A percentile compares a stretch with the other conserved stretches of the same genome.
Conservation (phyloP, 2,888 invertebrate species). For the Eupeodes luniger region DNA sequence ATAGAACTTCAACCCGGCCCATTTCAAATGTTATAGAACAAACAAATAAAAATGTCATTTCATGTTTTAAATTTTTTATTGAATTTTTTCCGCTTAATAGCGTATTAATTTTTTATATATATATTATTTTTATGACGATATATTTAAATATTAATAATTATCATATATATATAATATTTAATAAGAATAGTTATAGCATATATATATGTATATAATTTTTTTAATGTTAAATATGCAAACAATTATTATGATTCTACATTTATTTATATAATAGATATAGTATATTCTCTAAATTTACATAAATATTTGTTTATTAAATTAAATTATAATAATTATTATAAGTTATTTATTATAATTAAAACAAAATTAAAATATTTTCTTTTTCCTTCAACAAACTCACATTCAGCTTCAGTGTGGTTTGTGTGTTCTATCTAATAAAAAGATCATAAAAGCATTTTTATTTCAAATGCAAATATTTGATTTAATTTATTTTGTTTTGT, state of each 20-base stretch:
- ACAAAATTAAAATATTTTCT: conserved; percentile 35
- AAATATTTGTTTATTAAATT: conserved; percentile 61
- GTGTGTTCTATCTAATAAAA: conserved; percentile 31
- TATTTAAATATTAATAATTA: conserved; percentile 71
- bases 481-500: neutral
- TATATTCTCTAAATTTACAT: conserved; percentile 70
- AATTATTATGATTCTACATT: conserved; percentile 47
- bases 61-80: conserved; percentile 48
- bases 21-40: too few relatives aligned
- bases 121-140: conserved; percentile 50
- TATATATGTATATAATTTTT: conserved; percentile 35
- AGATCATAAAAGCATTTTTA: conserved; percentile 61
- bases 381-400: conserved; percentile 13
- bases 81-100: conserved; percentile 74
- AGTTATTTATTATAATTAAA: conserved; percentile 52
- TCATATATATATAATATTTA: conserved; percentile 77
- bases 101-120: conserved; percentile 63
- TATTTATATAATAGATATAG: conserved; percentile 1
- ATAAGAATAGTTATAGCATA: conserved; percentile 74
- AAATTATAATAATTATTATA: conserved; percentile 37
- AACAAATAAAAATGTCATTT: neutral
- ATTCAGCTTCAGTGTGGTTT: conserved; percentile 27
- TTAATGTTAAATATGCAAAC: conserved; percentile 72
- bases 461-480: conserved; percentile 41
- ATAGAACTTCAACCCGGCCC: too few relatives aligned